Evolutionary conservation across 2,888 invertebrate genomes (phyloP), one percentile per base, ranked within the genome.

Genomic region (Agrotis puta): DNA sequence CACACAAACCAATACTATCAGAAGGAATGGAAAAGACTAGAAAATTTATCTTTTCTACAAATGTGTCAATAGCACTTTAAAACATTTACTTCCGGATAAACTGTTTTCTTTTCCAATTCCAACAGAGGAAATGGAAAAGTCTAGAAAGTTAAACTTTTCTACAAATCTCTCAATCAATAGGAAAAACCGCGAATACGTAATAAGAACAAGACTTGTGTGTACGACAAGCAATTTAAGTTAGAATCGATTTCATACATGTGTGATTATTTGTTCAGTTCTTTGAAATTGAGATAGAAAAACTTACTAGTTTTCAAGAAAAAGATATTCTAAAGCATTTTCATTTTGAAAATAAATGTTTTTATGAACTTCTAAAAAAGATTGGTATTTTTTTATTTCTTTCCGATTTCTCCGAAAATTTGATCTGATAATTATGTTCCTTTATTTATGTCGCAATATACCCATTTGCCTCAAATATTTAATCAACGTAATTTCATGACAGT

Each of bases 221-320:
- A 61, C 67, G 72, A 81, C 71, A 81, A 81, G 79, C 81, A 83
- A 83, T 83, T 79, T 74, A 73, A 81, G 70, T 81, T 83, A 9
- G 51, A 64, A 64, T 27, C n/a, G 47, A 51, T 72, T 69, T 72
- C 64, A 62, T 62, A 57, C 45, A 47, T 58, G 33, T 58, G 39
- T 24, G 56, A 50, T 51, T 64, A 51, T 63, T 74, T 70, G 53
- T 51, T 7, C 27, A 64, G 18, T 33, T 20, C 5, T 16, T n/a
- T 16, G 2, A 27, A 5, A 6, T 43, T 22, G 2, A 45, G 54
- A 63, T 64, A 43, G 4, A 0, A 3, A 20, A 54, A 4, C 6
- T 68, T 18, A 20, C 6, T 43, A 39, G 4, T 39, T 11, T 39
- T 39, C 9, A 45, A 45, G 6, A 18, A 20, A 62, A 33, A 33